Evolutionary conservation across 2,888 invertebrate genomes (phyloP).

Genomic region (Trissoscelio sp.): DNA sequence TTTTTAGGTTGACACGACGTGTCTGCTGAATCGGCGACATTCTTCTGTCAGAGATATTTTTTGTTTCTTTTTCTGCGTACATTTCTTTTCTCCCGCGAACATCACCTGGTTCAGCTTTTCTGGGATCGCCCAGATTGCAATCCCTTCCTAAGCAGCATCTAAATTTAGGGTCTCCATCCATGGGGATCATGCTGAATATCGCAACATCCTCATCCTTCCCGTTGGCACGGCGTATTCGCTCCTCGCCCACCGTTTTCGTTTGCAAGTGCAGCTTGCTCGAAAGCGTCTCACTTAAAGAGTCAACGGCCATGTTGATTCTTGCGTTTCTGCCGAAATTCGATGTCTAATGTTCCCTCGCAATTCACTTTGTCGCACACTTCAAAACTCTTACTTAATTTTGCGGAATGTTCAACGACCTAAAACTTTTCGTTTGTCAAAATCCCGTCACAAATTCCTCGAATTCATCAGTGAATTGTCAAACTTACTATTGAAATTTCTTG

Average conservation of each 20-base stretch:
- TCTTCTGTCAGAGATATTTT: too few relatives aligned
- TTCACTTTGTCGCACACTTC: conserved; percentile 43
- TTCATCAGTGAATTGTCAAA: conserved; percentile 34
- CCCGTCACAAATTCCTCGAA: conserved; percentile 16
- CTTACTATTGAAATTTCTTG: background rate
- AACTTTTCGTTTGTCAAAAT: conserved; percentile 44
- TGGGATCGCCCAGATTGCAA: conserved; percentile 91
- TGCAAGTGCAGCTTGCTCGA: conserved; percentile 87
- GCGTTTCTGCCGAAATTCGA: conserved; percentile 1
- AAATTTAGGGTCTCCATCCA: conserved; percentile 90
- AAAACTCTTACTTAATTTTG: conserved; percentile 13
- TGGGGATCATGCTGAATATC: conserved; percentile 92
- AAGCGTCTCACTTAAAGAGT: conserved; percentile 91
- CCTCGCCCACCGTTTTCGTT: conserved; percentile 92
- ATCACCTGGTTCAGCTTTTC: conserved; percentile 91
- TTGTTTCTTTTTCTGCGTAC: too few relatives aligned
- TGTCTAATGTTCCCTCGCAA: conserved; percentile 34
- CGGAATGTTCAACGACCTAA: conserved; percentile 23
- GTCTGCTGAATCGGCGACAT: background rate
- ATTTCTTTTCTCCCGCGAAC: conserved; percentile 21
- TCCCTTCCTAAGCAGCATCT: conserved; percentile 90
- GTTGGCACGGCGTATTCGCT: conserved; percentile 90
- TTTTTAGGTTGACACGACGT: conserved; percentile 6
- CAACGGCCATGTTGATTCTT: conserved; percentile 86
- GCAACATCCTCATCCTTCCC: conserved; percentile 95